Evolutionary conservation across 2,888 invertebrate species (phyloP), one percentile per base, ranked within the genome.

Genomic region (Drosophila sordidapex): DNA sequence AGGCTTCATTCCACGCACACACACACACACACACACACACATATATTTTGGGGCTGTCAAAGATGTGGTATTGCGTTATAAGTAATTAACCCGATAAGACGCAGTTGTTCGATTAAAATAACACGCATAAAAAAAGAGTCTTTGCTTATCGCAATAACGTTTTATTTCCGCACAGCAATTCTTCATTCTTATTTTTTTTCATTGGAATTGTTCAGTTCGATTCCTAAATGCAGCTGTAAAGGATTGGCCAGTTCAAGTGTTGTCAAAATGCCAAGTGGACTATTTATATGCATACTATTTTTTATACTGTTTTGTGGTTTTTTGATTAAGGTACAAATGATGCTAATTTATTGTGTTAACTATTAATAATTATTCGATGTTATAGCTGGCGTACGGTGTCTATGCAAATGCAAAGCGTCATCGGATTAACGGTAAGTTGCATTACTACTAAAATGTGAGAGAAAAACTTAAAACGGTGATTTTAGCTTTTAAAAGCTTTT

Each of bases 61-160:
- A 65, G 62, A 76, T 72, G 61, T 53, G 57, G 75, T 54, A 67
- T 65, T 79, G 54, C 54, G 49, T 48, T 61, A 69, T 66, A 70
- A 76, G 52, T 72, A 51, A 81, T 74, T 86, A 77, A 72, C 67
- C 79, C 82, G 83, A 87, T 86, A 83, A 83, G 65, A 40, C 51
- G 31, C 29, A 71, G 76, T 63, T 72, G 52, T 65, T 57, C 62
- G 79, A 79, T 76, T 79, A 72, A 68, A 48, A 11, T 62, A 63
- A 51, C 62, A 59, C 59, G 56, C 49, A 54, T 46, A 66, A 29
- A 62, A 62, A 62, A n/a, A 62, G 54, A 40, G 38, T 62, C 48
- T 62, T 21, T 35, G 53, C 64, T 80, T 82, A 82, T 84, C 82
- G 36, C 64, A 46, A 29, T 54, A n/a, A 11, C 25, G 36, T 48